Evolutionary conservation across 2,888 invertebrate species (phyloP).

Genomic region (Dolomedes plantarius): DNA sequence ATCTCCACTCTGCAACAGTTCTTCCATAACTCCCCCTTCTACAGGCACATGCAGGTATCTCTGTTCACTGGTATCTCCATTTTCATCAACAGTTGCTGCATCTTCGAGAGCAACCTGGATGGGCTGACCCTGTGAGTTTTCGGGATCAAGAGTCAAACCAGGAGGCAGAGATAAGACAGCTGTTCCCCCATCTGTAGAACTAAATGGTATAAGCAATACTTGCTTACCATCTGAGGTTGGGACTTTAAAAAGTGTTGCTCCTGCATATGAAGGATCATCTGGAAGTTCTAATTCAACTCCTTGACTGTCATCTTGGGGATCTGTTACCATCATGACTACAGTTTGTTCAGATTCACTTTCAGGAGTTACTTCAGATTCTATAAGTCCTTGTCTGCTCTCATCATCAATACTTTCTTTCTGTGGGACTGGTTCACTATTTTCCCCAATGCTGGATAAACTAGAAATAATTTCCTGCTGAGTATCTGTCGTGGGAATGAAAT

Average conservation of each 20-base stretch:
- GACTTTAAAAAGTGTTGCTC: slow-evolving; percentile 54
- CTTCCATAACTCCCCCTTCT: slow-evolving; percentile 42
- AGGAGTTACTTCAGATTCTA: neutral
- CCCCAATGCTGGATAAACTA: neutral
- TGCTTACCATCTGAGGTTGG: slow-evolving; percentile 68
- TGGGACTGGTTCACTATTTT: neutral
- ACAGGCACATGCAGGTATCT: slow-evolving; percentile 48
- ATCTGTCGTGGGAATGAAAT: neutral
- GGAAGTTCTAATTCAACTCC: slow-evolving; percentile 52
- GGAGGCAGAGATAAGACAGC: slow-evolving; percentile 52
- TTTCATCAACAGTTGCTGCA: slow-evolving; percentile 33
- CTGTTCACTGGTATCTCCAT: slow-evolving; percentile 20
- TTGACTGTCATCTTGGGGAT: slow-evolving; percentile 44
- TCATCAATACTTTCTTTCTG: slow-evolving; percentile 1
- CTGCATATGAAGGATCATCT: slow-evolving; percentile 47
- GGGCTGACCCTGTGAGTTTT: slow-evolving; percentile 5
- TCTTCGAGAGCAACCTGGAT: slow-evolving; percentile 52
- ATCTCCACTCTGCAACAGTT: slow-evolving; percentile 23
- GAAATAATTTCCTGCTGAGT: slow-evolving; percentile 21
- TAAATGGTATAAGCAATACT: slow-evolving; percentile 47
- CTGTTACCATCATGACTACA: slow-evolving; percentile 52
- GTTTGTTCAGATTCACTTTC: slow-evolving; percentile 35
- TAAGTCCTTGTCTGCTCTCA: neutral
- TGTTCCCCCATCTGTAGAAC: slow-evolving; percentile 47
- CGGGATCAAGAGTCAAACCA: slow-evolving; percentile 41